Conservation (phyloP, 2,888 invertebrate genomes). For the Drosophila flavopinicola region DNA sequence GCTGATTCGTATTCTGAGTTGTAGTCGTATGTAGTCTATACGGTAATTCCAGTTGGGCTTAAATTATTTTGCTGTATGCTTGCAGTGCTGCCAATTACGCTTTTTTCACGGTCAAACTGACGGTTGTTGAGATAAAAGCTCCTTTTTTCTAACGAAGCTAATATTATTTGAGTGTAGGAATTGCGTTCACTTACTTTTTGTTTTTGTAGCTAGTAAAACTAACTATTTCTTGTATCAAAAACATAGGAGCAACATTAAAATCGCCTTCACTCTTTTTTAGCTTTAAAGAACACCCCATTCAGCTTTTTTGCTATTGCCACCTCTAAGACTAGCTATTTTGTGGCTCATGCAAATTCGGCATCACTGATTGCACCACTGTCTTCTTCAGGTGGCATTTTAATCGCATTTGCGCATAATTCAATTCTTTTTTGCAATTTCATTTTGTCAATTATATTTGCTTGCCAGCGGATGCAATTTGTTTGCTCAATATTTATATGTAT, state of each 20-base stretch:
- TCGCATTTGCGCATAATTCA: conserved; percentile 75
- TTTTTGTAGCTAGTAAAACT: too few relatives aligned
- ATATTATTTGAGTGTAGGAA: too few relatives aligned
- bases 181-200: too few relatives aligned
- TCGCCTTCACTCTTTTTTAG: too few relatives aligned
- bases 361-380: conserved; percentile 34
- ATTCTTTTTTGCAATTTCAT: conserved; percentile 71
- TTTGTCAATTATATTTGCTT: conserved; percentile 66
- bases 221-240: too few relatives aligned
- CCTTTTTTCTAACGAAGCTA: too few relatives aligned
- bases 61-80: conserved; percentile 63
- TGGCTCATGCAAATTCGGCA: neutral
- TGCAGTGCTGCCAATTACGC: conserved; percentile 6
- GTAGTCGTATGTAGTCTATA: conserved; percentile 33
- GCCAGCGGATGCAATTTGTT: conserved; percentile 45
- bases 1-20: conserved; percentile 31
- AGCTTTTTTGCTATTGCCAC: neutral
- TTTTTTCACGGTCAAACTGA: neutral
- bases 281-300: too few relatives aligned
- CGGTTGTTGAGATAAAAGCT: too few relatives aligned
- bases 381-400: conserved; percentile 53
- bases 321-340: neutral
- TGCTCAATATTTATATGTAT: conserved; percentile 38
- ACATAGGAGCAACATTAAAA: too few relatives aligned
- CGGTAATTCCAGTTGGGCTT: conserved; percentile 59